Conservation (phyloP, 2,888 invertebrate genomes). For the Brenthis hecate region DNA sequence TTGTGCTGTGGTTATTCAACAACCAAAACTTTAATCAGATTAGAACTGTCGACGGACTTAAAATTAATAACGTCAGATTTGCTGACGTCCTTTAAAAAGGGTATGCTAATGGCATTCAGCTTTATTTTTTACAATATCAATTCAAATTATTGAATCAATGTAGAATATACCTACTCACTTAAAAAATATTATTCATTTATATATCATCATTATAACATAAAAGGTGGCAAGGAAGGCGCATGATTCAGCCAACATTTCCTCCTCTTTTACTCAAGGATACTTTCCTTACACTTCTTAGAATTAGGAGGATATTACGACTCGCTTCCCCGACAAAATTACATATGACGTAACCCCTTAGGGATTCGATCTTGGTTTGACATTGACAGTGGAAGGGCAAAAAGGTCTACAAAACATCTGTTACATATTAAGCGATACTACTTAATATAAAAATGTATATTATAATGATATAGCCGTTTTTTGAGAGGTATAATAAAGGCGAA, state of each 20-base stretch:
- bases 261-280: constrained; percentile 49
- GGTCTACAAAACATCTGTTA: constrained; percentile 40
- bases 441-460: constrained; percentile 16
- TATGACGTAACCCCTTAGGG: constrained; percentile 42
- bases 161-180: not conserved
- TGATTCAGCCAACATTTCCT: constrained; percentile 49
- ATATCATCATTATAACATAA: not conserved
- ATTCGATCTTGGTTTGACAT: constrained; percentile 45
- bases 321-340: constrained; percentile 38
- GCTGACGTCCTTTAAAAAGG: constrained; percentile 24
- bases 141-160: not conserved
- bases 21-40: constrained; percentile 58
- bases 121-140: not conserved
- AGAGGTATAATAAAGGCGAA: too few species aligned
- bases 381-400: constrained; percentile 36
- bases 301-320: constrained; percentile 40
- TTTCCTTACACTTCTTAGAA: constrained; percentile 47
- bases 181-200: too few species aligned
- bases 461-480: not conserved
- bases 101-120: constrained; percentile 8
- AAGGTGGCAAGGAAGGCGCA: constrained; percentile 33
- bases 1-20: constrained; percentile 34
- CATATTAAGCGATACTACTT: constrained; percentile 32
- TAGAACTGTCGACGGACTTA: constrained; percentile 50
- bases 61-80: constrained; percentile 51